These are phyloP conservation scores for Hydra vulgaris DNA, from an alignment of 30 jellyfish, hydroid and myxozoan species.

Conservation along the genomic window DNA sequence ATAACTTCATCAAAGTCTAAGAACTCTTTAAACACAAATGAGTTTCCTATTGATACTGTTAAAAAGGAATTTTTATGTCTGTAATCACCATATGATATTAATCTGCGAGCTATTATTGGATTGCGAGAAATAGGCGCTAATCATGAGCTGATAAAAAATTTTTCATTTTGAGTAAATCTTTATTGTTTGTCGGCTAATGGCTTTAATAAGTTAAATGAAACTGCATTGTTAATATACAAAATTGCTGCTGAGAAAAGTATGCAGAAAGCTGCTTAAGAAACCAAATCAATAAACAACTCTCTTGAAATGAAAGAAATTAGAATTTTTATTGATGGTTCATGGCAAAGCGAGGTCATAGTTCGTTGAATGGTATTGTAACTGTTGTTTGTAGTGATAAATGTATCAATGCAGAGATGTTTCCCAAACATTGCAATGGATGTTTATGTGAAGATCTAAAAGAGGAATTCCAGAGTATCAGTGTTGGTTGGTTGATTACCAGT, in stretches of 20 bases:
- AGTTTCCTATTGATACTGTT: too few relatives aligned
- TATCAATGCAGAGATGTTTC: conserved; percentile 4
- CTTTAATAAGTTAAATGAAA: too few relatives aligned
- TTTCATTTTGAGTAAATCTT: too few relatives aligned
- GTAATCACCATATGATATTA: too few relatives aligned
- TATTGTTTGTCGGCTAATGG: too few relatives aligned
- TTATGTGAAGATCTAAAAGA: neutral
- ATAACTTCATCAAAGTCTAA: too few relatives aligned
- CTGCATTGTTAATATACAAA: conserved; percentile 9
- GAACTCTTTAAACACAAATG: too few relatives aligned
- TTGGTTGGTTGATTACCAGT: conserved; percentile 11
- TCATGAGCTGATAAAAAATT: too few relatives aligned
- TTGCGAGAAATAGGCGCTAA: too few relatives aligned
- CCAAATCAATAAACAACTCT: conserved; percentile 1
- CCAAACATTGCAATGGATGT: conserved; percentile 18
- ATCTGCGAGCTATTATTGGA: too few relatives aligned
- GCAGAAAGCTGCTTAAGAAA: conserved; percentile 14
- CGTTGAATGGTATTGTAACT: conserved; percentile 9
- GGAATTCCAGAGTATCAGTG: conserved; percentile 14
- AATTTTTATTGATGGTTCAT: conserved; percentile 23
- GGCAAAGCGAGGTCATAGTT: conserved; percentile 23
- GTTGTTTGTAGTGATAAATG: conserved; percentile 31
- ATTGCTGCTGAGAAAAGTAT: conserved; percentile 18
- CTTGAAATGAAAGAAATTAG: neutral
- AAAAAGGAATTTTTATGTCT: too few relatives aligned